Conservation (phyloP, 2,113 vertebrate genomes). For the Cyprinodon variegatus region DNA sequence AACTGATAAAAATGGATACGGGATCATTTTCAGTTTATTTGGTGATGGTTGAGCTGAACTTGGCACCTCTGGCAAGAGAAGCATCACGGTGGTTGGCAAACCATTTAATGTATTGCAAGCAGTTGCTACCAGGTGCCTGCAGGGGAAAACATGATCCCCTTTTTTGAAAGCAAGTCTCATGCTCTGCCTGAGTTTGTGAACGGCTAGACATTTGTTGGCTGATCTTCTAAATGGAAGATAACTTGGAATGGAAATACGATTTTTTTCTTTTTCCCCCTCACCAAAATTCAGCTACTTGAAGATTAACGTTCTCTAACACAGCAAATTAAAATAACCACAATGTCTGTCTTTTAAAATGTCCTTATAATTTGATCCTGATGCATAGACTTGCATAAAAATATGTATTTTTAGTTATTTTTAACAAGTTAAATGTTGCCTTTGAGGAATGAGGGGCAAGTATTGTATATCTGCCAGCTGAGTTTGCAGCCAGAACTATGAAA, state of each 20-base stretch:
- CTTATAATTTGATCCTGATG: too few species aligned
- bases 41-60: neutral
- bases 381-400: too few species aligned
- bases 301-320: too few species aligned
- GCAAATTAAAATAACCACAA: too few species aligned
- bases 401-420: too few species aligned
- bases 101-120: neutral
- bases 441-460: too few species aligned
- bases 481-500: too few species aligned
- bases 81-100: neutral
- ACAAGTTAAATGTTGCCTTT: too few species aligned
- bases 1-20: neutral
- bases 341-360: too few species aligned
- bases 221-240: neutral
- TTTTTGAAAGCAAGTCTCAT: neutral
- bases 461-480: too few species aligned
- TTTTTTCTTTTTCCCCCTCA: too few species aligned
- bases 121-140: neutral
- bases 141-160: neutral
- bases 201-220: neutral
- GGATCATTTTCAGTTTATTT: neutral
- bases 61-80: neutral
- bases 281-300: too few species aligned
- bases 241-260: neutral
- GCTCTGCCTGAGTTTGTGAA: neutral